Conservation (phyloP, 1,140 invertebrate species). For the Bicyclus anynana region DNA sequence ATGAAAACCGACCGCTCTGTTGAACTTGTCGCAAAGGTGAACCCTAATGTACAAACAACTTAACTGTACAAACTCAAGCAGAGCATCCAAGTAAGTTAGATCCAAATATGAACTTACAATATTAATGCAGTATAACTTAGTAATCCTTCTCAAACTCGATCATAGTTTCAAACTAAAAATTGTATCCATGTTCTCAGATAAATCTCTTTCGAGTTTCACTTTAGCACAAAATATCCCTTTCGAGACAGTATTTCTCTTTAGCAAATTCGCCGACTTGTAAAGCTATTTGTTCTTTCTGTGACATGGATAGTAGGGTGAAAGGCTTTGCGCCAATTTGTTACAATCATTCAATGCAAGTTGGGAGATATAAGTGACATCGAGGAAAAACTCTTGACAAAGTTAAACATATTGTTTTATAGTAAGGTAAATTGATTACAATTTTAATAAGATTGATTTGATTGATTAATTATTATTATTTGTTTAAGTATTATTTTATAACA, state of each 20-base stretch:
- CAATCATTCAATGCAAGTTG: neutral
- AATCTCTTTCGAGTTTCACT: constrained; percentile 12
- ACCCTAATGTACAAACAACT: too few species aligned
- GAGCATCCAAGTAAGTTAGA: neutral
- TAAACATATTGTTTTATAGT: neutral
- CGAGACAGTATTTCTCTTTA: neutral
- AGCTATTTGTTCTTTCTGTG: neutral
- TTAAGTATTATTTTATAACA: too few species aligned
- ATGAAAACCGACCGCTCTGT: too few species aligned
- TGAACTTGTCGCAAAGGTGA: too few species aligned
- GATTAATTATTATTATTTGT: too few species aligned
- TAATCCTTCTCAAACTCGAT: neutral
- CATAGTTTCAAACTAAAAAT: constrained; percentile 1
- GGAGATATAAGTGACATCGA: neutral
- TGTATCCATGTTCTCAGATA: constrained; percentile 16
- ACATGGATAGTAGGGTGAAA: neutral
- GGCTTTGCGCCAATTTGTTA: neutral
- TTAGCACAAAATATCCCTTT: constrained; percentile 9
- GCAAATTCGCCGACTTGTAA: constrained; percentile 7
- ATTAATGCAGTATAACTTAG: constrained; percentile 1
- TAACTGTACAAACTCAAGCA: too few species aligned
- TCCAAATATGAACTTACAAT: constrained; percentile 1
- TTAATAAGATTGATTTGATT: too few species aligned
- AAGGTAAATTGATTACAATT: too few species aligned
- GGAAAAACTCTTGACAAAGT: neutral